Base-by-base conservation (phyloP, 2,888 invertebrate species). In the Calameuta pallipes region DNA sequence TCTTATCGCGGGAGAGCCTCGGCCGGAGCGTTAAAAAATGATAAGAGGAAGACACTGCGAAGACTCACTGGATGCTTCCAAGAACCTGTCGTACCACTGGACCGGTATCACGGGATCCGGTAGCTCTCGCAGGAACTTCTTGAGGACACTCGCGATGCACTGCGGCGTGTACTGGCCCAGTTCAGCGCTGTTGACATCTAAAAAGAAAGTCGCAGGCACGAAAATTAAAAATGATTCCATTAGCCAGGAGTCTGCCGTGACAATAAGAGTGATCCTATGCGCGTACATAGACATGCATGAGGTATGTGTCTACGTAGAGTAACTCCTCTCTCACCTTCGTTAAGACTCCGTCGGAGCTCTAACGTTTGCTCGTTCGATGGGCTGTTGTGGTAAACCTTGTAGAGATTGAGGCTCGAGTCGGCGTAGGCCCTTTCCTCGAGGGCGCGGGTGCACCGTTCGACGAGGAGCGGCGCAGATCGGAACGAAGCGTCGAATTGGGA, bases 61-160 rank as follows among this genome's bases (percentile, higher is more conserved):
- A 70, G 33, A 88, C 91, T 89, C 83, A 92, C 93, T 90, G 81
- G 92, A 92, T 31, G 94, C 93, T 83, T 94, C 94, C 79, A 96
- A 92, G 89, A 96, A 96, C 83, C 93, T 93, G 84, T 95, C 95
- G 89, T 96, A 96, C 93, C 94, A 94, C 87, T 94, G 94, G 68
- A 95, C 95, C 35, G 96, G 96, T 83, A 96, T 95, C 76, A 96
- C 93, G 6, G 96, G 95, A 90, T 96, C 95, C 0, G 95, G 95
- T 82, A 96, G 91, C 88, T 96, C 96, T 74, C 95, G 91, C 71
- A 96, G 92, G 89, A 94, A 96, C 88, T 95, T 95, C 88, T 96
- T 96, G 79, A 96, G 91, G 75, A 94, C 93, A 82, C 93, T 93
- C 34, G 94, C 93, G 82, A 95, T 92, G 84, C 93, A 93, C 80